Base-by-base conservation (phyloP, 2,888 invertebrate genomes). In the Deroplatys truncata region DNA sequence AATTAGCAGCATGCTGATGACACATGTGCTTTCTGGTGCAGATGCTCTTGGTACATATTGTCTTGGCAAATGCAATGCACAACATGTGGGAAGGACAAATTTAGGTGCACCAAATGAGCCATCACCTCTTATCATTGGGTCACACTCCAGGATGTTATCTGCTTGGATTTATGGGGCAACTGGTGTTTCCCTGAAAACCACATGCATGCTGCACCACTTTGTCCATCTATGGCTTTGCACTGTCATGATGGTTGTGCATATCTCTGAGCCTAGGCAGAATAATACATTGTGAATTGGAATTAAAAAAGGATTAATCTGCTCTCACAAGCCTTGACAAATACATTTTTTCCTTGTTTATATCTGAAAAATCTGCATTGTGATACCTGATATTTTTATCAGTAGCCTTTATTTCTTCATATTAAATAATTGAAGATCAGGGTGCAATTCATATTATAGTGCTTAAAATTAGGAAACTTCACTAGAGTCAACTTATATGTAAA, bases 211-310 rank as follows among this genome's bases (percentile, higher is more conserved):
- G 20, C 28, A 85, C 56, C 86, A 28, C 28, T 86, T 82, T 86
- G 28, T 56, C 29, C 49, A 86, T 28, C 82, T 86, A 82, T 25
- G n/a, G 9, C 82, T 25, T 29, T 86, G 86, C 31, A 86, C 87
- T 87, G 87, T 87, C 87, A 87, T 87, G 87, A 83, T 31, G 87
- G 87, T 28, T 87, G 82, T 35, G 87, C 7, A 25, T 72, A 72
- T 72, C 56, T 72, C 56, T 72, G 56, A 20, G 56, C 56, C 56
- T 72, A 72, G 56, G 56, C 20, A 72, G 56, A 72, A 72, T 72
- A 20, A 25, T 72, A 25, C 56, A 72, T 20, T 20, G 43, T 43
- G 43, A 43, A 43, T 43, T 16, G 20, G 4, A 72, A 56, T 56
- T 72, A 72, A 20, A 20, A 20, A 72, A 20, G 20, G 5, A 72